Base-by-base conservation (phyloP, 2,888 invertebrate species). In the Tethea ocularis region DNA sequence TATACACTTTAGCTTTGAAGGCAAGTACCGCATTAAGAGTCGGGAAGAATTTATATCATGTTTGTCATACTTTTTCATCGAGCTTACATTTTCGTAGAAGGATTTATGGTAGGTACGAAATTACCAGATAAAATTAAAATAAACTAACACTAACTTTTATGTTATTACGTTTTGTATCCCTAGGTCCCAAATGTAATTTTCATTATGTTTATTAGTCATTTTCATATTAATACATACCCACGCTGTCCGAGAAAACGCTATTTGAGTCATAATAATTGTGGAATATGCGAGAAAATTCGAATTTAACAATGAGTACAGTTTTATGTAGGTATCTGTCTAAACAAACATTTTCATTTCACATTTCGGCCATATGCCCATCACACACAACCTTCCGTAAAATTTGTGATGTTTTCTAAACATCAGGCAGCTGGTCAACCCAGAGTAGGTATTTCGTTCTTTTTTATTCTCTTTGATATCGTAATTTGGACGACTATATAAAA, bases 1-100 rank as follows among this genome's bases (percentile, higher is more conserved):
- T n/a, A n/a, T 2, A 33, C 33, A 13, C 13, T 33, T 33, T 8
- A 29, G 41, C 41, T 41, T 41, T n/a, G 41, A n/a, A 41, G n/a
- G 17, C 41, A 41, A n/a, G 17, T 6, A 41, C 5, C 41, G 7
- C n/a, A 17, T 41, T 41, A 17, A 17, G 13, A 33, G 33, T 13
- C 17, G n/a, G 41, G 51, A 13, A 20, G 26, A 1, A 15, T 52
- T 52, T 24, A 51, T 51, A 51, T 26, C 2, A 10, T 53, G 33
- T 53, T 26, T 53, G 53, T 33, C 53, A 53, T 53, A 53, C 29
- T 52, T 17, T 26, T 26, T 53, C 29, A 33, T 53, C 53, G 53
- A 53, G 29, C 10, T 20, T 20, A 53, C 11, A 54, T 33, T 54
- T 54, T 54, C 54, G 20, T 54, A 15, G 33, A 36, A 36, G 29